phyloP scores from a whole-genome alignment of 2,113 vertebrate genomes.

The Glaucomys volans region DNA sequence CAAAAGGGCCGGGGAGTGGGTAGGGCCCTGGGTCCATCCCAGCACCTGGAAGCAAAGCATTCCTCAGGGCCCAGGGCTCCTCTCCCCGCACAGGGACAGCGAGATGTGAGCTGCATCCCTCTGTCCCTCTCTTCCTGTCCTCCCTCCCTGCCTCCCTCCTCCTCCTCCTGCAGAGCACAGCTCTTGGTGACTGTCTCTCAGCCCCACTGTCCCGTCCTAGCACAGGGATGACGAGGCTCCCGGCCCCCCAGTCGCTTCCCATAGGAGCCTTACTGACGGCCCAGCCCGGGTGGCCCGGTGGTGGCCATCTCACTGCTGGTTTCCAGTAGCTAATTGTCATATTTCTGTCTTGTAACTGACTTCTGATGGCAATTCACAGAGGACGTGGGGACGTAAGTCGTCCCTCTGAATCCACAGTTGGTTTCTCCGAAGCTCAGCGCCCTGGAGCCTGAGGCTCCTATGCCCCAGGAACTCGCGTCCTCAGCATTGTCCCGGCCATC shows the following conservation, averaged over 20 bases:
- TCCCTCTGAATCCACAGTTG: background rate
- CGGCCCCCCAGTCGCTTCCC: background rate
- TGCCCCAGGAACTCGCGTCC: too few species aligned
- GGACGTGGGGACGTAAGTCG: too few species aligned
- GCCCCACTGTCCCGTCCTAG: background rate
- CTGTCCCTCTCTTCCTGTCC: too few species aligned
- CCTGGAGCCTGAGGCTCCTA: too few species aligned
- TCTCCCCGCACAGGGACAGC: too few species aligned
- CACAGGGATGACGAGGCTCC: background rate
- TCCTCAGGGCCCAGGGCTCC: too few species aligned
- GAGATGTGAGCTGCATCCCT: too few species aligned
- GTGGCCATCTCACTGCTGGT: accelerated
- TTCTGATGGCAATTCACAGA: background rate
- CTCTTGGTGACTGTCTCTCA: background rate
- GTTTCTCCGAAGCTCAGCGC: background rate
- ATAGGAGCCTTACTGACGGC: background rate
- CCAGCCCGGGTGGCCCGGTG: background rate
- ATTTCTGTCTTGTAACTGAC: background rate
- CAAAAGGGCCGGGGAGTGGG: too few species aligned
- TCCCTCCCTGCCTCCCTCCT: too few species aligned
- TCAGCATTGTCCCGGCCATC: accelerated
- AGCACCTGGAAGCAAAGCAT: too few species aligned
- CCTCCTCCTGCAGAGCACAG: background rate
- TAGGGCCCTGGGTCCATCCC: too few species aligned
- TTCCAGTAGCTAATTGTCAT: too few species aligned